These are phyloP conservation scores for Trachelus tabidus DNA, from an alignment of 2,888 invertebrate genomes.

Conservation along the genomic window DNA sequence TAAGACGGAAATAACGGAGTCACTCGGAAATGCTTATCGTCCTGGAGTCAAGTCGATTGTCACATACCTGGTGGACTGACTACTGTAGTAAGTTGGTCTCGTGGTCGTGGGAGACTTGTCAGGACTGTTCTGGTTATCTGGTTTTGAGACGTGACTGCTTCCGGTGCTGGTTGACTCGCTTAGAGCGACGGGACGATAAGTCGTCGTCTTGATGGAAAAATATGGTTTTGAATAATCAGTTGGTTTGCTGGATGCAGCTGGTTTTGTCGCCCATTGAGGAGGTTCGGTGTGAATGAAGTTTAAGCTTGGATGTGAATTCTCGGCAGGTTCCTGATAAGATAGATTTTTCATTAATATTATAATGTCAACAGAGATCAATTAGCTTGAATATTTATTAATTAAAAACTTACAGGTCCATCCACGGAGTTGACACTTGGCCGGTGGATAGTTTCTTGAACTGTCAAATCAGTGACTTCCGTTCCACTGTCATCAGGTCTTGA, in stretches of 20 bases:
- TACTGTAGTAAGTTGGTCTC: conserved; percentile 45
- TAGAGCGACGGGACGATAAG: conserved; percentile 42
- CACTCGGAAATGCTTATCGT: background rate
- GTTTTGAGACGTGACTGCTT: conserved; percentile 54
- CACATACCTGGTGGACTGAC: conserved; percentile 56
- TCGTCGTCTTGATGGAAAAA: conserved; percentile 55
- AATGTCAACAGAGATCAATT: background rate
- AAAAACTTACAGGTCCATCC: conserved; percentile 46
- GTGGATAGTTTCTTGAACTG: conserved; percentile 55
- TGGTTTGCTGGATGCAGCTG: conserved; percentile 41
- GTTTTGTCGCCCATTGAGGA: conserved; percentile 58
- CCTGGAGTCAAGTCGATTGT: conserved; percentile 8
- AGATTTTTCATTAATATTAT: background rate
- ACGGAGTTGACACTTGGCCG: conserved; percentile 55
- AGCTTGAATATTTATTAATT: background rate
- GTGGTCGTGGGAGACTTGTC: conserved; percentile 48
- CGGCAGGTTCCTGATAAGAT: conserved; percentile 42
- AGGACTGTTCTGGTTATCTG: conserved; percentile 33
- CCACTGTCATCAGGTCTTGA: conserved; percentile 51
- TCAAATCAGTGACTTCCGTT: conserved; percentile 48
- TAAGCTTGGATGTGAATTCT: conserved; percentile 40
- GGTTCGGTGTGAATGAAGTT: conserved; percentile 57
- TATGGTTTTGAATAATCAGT: conserved; percentile 53
- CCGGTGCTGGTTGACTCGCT: conserved; percentile 42
- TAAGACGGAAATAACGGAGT: background rate